Evolutionary conservation across 2,797 vertebrate species (phyloP).

Genomic region (Urophycis tenuis): DNA sequence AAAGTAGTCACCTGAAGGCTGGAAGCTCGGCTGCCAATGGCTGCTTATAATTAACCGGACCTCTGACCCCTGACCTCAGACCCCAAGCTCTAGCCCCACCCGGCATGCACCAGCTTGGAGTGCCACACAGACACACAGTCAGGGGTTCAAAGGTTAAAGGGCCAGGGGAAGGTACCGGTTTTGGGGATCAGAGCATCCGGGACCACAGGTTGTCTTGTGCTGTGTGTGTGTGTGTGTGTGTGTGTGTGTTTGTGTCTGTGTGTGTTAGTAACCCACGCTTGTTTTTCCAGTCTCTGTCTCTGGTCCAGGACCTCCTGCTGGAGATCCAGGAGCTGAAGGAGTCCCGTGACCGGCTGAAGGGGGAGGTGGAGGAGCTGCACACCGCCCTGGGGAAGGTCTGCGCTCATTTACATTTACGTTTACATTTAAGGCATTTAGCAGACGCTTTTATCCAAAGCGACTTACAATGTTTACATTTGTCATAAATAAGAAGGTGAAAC

Average conservation of each 20-base stretch:
- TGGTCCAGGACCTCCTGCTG: conserved; percentile 58
- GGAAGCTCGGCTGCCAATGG: background rate
- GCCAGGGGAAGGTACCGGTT: conserved; percentile 6
- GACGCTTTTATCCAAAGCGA: too few relatives aligned
- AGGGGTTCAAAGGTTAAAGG: conserved; percentile 28
- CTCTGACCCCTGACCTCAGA: background rate
- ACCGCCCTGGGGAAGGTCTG: background rate
- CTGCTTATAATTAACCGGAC: background rate
- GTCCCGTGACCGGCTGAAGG: conserved; percentile 35
- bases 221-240: too few relatives aligned
- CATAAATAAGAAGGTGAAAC: too few relatives aligned
- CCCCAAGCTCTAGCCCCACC: background rate
- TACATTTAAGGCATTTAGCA: too few relatives aligned
- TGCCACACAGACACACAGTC: background rate
- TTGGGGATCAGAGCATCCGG: conserved; percentile 6
- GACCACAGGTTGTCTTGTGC: background rate
- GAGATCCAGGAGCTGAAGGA: conserved; percentile 58
- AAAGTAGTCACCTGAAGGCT: background rate
- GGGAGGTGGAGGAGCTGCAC: conserved; percentile 42
- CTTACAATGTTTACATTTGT: too few relatives aligned
- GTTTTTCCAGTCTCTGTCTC: conserved; percentile 50
- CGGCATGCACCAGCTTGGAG: background rate
- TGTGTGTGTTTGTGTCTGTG: background rate
- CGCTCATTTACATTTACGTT: too few relatives aligned
- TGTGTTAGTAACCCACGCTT: background rate